Conservation (phyloP, 2,113 vertebrate genomes). For the Pavo muticus region DNA sequence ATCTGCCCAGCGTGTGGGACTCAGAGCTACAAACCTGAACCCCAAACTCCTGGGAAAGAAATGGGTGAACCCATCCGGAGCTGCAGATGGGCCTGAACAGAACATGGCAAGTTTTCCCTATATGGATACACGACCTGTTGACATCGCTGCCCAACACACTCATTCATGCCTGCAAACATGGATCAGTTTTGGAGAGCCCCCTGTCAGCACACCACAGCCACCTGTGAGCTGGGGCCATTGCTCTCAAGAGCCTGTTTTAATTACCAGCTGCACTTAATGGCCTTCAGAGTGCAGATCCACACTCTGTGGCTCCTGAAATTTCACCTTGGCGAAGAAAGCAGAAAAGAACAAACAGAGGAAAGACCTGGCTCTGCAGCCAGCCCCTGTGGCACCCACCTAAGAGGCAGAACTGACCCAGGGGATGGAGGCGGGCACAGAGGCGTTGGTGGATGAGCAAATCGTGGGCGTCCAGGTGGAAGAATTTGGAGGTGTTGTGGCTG, state of each 20-base stretch:
- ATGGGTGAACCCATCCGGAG: not conserved
- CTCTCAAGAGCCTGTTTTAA: not conserved
- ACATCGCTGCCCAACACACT: not conserved
- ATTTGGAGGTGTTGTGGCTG: slow-evolving; percentile 82
- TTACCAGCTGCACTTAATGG: too few species aligned
- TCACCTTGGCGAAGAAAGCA: not conserved
- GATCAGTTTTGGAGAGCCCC: not conserved
- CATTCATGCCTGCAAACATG: not conserved
- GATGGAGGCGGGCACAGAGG: slow-evolving; percentile 79
- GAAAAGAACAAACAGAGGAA: not conserved
- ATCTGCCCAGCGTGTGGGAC: fast-evolving
- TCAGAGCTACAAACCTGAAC: fast-evolving
- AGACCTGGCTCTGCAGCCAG: not conserved
- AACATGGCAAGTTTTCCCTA: not conserved
- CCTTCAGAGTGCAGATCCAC: not conserved
- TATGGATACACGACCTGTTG: not conserved
- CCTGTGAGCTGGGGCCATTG: fast-evolving
- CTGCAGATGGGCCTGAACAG: too few species aligned
- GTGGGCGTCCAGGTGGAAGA: slow-evolving; percentile 88
- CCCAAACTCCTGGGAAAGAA: not conserved
- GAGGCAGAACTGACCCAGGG: slow-evolving; percentile 80
- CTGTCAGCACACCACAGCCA: too few species aligned
- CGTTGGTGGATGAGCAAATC: slow-evolving; percentile 77
- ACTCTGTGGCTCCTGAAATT: not conserved
- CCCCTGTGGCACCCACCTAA: slow-evolving; percentile 74